Base-by-base conservation (phyloP, 2,797 vertebrate genomes). In the Halcyon smyrnensis region DNA sequence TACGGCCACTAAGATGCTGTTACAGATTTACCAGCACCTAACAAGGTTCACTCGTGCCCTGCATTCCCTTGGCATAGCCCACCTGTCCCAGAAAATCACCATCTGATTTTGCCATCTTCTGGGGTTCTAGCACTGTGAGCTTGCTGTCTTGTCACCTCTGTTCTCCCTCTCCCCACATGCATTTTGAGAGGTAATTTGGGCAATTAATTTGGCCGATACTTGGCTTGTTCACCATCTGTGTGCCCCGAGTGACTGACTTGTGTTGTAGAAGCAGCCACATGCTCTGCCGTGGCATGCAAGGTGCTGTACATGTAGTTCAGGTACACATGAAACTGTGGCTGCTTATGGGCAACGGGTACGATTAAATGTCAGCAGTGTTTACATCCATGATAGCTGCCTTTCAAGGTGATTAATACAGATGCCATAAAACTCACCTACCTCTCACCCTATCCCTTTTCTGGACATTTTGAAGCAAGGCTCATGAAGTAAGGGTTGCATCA, bases 161-260 rank as follows among this genome's bases (percentile, higher is more conserved):
- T 43, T 82, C 71, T 69, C 28, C 21, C 45, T 57, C 25, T 70
- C 50, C 32, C 28, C 6, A 0, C 21, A 15, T 0, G 0, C 39
- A 45, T 36, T 45, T 80, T 34, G 43, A 69, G 73, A 36, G 16
- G 27, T 43, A 19, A 56, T 79, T 63, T 36, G 71, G 30, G 43
- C 12, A 18, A 1, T 25, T 70, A 32, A 30, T 77, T 59, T 54
- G 68, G 71, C 7, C 43, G 39, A 11, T 57, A 3, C 37, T 56
- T 82, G 63, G 25, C 34, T 85, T 1, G 0, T 74, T 76, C 37
- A 6, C 25, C 39, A 15, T 28, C 43, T 23, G 6, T 23, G 65
- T 68, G 63, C 45, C 20, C 53, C 1, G 4, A 23, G 45, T 2
- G 8, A 18, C 24, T 2, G 20, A 12, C 7, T 11, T 12, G 37